Evolutionary conservation across 1,140 invertebrate genomes (phyloP).

Genomic region (Ceratina australensis): DNA sequence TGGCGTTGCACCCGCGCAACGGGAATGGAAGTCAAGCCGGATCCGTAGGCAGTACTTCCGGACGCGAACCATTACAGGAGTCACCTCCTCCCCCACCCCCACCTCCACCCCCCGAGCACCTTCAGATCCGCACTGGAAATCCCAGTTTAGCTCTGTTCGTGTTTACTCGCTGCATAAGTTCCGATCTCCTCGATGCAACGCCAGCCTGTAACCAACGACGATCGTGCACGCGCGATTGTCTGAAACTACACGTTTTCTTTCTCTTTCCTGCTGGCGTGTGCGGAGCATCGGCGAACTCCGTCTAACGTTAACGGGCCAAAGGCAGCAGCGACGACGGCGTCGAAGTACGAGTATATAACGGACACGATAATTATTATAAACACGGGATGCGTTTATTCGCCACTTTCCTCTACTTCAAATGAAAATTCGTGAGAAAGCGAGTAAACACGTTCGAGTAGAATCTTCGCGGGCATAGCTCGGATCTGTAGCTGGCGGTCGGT

Average conservation of each 20-base stretch:
- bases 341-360: not conserved
- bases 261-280: constrained; percentile 15
- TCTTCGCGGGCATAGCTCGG: constrained; percentile 70
- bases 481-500: constrained; percentile 62
- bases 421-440: constrained; percentile 76
- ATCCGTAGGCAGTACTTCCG: constrained; percentile 34
- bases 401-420: constrained; percentile 69
- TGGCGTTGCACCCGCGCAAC: constrained; percentile 7
- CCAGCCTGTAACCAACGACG: constrained; percentile 29
- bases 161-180: not conserved
- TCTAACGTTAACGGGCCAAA: constrained; percentile 3
- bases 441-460: constrained; percentile 76
- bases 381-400: constrained; percentile 5
- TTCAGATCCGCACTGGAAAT: not conserved
- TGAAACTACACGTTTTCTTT: constrained; percentile 33
- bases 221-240: constrained; percentile 54
- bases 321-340: constrained; percentile 10
- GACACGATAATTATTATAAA: not conserved
- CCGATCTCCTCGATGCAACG: not conserved
- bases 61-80: not conserved
- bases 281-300: constrained; percentile 19
- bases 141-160: no score
- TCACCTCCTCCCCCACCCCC: no score
- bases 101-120: no score
- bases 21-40: constrained; percentile 10